These are phyloP conservation scores for Danio kyathit DNA, from an alignment of 2,797 vertebrate species.

Conservation along the genomic window DNA sequence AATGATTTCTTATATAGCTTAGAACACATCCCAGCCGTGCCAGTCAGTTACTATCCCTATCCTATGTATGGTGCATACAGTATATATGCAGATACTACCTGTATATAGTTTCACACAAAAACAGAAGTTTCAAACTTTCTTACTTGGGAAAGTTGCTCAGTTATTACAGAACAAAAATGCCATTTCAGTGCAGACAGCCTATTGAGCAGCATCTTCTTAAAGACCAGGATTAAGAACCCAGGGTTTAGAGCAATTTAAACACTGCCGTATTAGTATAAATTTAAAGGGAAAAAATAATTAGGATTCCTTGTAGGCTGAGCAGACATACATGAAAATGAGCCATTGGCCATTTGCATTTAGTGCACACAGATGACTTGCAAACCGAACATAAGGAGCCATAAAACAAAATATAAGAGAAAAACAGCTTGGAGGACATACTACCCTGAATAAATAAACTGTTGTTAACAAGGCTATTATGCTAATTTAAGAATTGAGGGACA, in stretches of 20 bases:
- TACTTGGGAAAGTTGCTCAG: too few relatives aligned
- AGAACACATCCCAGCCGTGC: too few relatives aligned
- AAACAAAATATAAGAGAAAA: slow-evolving; percentile 38
- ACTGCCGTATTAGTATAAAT: background rate
- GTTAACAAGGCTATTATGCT: slow-evolving; percentile 57
- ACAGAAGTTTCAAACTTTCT: too few relatives aligned
- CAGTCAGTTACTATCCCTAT: too few relatives aligned
- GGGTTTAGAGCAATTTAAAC: slow-evolving; percentile 1
- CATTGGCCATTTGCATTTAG: slow-evolving; percentile 21
- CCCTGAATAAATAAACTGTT: slow-evolving; percentile 49
- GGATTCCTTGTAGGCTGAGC: background rate
- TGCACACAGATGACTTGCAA: slow-evolving; percentile 3
- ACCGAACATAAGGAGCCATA: slow-evolving; percentile 31
- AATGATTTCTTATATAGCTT: too few relatives aligned
- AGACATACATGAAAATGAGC: slow-evolving; percentile 26
- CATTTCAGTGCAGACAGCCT: too few relatives aligned
- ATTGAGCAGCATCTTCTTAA: background rate
- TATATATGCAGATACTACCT: too few relatives aligned
- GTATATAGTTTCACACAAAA: too few relatives aligned
- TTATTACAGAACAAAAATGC: too few relatives aligned
- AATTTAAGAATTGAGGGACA: slow-evolving; percentile 50
- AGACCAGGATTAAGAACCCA: background rate
- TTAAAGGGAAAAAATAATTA: background rate
- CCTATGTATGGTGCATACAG: too few relatives aligned
- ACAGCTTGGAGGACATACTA: slow-evolving; percentile 33